phyloP scores from a whole-genome alignment of 2,797 vertebrate species.

The Alca torda region DNA sequence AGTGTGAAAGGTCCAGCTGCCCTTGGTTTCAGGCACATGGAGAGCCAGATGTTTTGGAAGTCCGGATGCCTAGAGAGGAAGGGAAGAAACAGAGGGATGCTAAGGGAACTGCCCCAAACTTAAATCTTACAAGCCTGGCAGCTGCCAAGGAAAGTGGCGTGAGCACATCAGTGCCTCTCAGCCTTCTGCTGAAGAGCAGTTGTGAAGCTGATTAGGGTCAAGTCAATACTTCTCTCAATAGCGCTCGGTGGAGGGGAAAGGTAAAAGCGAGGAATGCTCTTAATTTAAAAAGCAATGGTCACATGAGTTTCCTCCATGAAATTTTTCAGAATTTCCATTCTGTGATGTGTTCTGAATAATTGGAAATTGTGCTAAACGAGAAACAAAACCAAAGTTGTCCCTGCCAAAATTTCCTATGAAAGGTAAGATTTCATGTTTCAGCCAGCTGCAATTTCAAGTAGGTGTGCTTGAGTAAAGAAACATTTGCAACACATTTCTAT shows the following conservation, averaged over 20 bases:
- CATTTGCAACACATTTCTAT: background rate
- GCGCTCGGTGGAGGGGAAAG: background rate
- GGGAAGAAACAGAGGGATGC: background rate
- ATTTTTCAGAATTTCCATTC: conserved; percentile 36
- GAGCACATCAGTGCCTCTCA: background rate
- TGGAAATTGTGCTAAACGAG: background rate
- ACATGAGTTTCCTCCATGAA: background rate
- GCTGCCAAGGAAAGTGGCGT: background rate
- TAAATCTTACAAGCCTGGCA: background rate
- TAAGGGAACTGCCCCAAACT: background rate
- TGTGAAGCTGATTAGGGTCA: background rate
- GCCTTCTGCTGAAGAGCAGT: background rate
- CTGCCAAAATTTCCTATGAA: conserved; percentile 2
- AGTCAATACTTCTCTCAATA: background rate
- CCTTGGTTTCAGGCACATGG: background rate
- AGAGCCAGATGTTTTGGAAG: background rate
- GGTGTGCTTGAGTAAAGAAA: background rate
- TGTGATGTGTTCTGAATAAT: background rate
- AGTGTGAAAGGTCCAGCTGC: background rate
- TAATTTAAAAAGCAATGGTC: background rate
- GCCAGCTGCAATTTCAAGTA: conserved; percentile 4
- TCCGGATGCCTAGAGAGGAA: background rate
- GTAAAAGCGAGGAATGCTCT: background rate
- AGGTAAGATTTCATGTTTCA: background rate
- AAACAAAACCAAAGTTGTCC: background rate